Conservation (phyloP, 2,113 vertebrate species). For the Boleophthalmus pectinirostris region DNA sequence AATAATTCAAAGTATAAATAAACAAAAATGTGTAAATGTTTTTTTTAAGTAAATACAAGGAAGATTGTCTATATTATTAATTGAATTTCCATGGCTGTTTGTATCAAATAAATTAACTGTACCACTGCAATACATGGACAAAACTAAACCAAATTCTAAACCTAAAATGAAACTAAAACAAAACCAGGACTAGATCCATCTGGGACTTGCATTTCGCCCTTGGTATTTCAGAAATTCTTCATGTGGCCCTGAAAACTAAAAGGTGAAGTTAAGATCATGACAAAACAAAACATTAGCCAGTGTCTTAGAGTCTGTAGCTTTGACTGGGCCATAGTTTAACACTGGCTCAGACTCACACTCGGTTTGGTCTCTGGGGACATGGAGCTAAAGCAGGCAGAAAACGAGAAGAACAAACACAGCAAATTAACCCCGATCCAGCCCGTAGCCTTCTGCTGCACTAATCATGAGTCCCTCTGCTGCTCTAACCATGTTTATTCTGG, state of each 20-base stretch:
- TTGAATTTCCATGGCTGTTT: too few relatives aligned
- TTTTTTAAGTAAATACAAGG: too few relatives aligned
- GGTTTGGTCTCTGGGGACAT: constrained; percentile 24
- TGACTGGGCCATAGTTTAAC: constrained; percentile 7
- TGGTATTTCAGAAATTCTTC: not conserved
- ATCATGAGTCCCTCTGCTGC: not conserved
- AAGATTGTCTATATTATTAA: too few relatives aligned
- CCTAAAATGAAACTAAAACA: too few relatives aligned
- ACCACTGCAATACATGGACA: too few relatives aligned
- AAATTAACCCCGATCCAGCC: constrained; percentile 34
- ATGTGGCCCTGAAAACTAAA: not conserved
- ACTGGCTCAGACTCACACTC: constrained; percentile 19
- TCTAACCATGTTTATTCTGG: constrained; percentile 4
- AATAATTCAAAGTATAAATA: too few relatives aligned
- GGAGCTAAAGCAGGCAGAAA: constrained; percentile 63
- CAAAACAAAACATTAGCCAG: not conserved
- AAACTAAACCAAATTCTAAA: too few relatives aligned
- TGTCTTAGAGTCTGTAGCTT: not conserved
- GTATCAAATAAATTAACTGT: too few relatives aligned
- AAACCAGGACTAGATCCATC: too few relatives aligned
- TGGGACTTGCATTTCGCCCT: not conserved
- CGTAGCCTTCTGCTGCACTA: not conserved
- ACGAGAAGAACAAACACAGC: constrained; percentile 48
- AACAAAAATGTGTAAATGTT: too few relatives aligned
- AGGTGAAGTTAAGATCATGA: not conserved